These are phyloP conservation scores for Uria aalge DNA, from an alignment of 2,113 vertebrate species.

Conservation along the genomic window DNA sequence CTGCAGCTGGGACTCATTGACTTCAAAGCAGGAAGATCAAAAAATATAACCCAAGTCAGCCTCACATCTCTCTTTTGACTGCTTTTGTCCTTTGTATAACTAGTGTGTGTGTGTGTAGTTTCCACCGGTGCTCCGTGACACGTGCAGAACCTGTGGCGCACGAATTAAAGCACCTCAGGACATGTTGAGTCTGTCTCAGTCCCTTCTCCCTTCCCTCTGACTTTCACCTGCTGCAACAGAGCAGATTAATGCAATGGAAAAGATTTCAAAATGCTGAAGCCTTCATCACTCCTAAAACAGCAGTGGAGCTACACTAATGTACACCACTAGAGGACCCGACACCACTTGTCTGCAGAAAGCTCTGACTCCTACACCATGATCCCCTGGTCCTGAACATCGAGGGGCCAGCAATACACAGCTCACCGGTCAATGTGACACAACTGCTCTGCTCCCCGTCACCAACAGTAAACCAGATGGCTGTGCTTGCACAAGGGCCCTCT, in stretches of 20 bases:
- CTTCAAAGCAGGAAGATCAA: neutral
- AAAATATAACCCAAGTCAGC: neutral
- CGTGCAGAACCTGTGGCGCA: neutral
- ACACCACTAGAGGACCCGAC: neutral
- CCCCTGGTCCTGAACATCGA: neutral
- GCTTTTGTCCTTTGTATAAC: neutral
- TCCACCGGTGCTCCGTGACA: neutral
- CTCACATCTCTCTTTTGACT: neutral
- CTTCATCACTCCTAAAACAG: neutral
- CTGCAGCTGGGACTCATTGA: neutral
- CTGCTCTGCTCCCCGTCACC: neutral
- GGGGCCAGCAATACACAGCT: rapidly evolving
- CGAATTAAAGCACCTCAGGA: neutral
- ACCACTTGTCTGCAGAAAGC: neutral
- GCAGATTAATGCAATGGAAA: rapidly evolving
- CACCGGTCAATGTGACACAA: neutral
- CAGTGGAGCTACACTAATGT: neutral
- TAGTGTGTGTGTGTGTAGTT: rapidly evolving
- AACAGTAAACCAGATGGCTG: rapidly evolving
- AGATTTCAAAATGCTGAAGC: neutral
- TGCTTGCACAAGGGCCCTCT: neutral
- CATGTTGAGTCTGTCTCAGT: neutral
- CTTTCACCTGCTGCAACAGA: neutral
- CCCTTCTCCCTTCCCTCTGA: neutral
- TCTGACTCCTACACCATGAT: neutral